phyloP scores from a whole-genome alignment of 2,888 invertebrate genomes.

The Dolichomitus sp. region DNA sequence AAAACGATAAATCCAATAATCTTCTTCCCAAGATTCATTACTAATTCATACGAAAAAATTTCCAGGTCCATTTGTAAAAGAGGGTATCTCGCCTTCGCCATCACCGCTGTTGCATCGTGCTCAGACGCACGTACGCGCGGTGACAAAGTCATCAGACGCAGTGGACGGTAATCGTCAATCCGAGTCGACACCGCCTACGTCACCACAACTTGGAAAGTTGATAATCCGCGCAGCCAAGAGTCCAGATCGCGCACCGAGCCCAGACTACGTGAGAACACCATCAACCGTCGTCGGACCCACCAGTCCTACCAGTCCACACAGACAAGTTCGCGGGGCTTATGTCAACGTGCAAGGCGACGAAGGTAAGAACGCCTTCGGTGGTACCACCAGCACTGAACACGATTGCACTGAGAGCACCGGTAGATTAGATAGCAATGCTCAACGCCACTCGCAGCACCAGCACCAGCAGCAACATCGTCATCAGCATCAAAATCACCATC shows the following conservation, averaged over 20 bases:
- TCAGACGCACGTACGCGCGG: conserved; percentile 85
- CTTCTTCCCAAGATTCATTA: not conserved
- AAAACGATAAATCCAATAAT: too few relatives aligned
- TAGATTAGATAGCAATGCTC: conserved; percentile 76
- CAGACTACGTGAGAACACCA: conserved; percentile 86
- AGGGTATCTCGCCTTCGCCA: conserved; percentile 85
- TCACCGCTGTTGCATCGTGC: conserved; percentile 87
- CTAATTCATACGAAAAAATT: not conserved
- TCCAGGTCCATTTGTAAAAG: conserved; percentile 91
- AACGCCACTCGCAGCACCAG: conserved; percentile 31
- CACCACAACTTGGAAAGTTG: conserved; percentile 90
- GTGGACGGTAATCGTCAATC: conserved; percentile 82
- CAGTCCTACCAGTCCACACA: conserved; percentile 85
- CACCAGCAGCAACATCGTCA: conserved; percentile 16
- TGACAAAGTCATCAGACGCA: conserved; percentile 86
- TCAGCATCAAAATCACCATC: conserved; percentile 36
- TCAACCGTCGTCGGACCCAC: conserved; percentile 89
- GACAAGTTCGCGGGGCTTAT: conserved; percentile 89
- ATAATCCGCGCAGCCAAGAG: conserved; percentile 88
- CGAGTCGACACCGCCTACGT: conserved; percentile 87
- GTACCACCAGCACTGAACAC: conserved; percentile 66
- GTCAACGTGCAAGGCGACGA: conserved; percentile 91
- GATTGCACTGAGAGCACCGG: conserved; percentile 80
- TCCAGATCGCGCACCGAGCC: conserved; percentile 81
- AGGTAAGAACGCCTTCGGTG: conserved; percentile 88